These are phyloP conservation scores for Esox lucius DNA, from an alignment of 2,797 vertebrate genomes.

Conservation along the genomic window DNA sequence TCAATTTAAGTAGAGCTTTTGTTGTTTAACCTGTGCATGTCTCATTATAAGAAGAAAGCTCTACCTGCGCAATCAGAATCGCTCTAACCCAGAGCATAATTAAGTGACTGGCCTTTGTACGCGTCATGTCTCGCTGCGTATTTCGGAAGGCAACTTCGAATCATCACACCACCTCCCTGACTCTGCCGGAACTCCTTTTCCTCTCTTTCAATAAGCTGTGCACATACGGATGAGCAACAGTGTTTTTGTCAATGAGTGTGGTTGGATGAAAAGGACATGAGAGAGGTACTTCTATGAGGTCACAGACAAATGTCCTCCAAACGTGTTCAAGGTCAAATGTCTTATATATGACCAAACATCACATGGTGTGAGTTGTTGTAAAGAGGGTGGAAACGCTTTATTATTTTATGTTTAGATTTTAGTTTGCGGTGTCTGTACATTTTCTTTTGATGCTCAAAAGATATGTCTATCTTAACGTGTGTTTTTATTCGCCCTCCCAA, in stretches of 20 bases:
- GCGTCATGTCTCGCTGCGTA: slow-evolving; percentile 28
- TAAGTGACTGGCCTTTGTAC: slow-evolving; percentile 53
- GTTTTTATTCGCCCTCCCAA: no score
- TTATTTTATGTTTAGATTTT: no score
- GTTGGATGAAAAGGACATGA: neutral
- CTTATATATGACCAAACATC: neutral
- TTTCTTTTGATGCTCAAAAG: no score
- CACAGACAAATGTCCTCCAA: neutral
- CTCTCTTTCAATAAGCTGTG: slow-evolving; percentile 12
- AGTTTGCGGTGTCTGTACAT: no score
- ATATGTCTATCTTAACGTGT: no score
- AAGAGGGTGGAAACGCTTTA: no score
- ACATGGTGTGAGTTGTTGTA: no score
- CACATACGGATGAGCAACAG: neutral
- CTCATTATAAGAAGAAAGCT: slow-evolving; percentile 62
- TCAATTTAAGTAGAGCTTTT: neutral
- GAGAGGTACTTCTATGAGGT: neutral
- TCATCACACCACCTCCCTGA: neutral
- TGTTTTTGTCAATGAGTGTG: neutral
- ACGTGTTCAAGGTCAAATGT: neutral
- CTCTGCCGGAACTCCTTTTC: slow-evolving; percentile 25
- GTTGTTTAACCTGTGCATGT: slow-evolving; percentile 42
- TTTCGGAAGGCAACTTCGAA: slow-evolving; percentile 1
- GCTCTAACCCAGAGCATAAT: slow-evolving; percentile 60
- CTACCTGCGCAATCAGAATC: slow-evolving; percentile 40